These are phyloP conservation scores for Mormoops blainvillei DNA, from an alignment of 2,113 vertebrate species.

Conservation along the genomic window DNA sequence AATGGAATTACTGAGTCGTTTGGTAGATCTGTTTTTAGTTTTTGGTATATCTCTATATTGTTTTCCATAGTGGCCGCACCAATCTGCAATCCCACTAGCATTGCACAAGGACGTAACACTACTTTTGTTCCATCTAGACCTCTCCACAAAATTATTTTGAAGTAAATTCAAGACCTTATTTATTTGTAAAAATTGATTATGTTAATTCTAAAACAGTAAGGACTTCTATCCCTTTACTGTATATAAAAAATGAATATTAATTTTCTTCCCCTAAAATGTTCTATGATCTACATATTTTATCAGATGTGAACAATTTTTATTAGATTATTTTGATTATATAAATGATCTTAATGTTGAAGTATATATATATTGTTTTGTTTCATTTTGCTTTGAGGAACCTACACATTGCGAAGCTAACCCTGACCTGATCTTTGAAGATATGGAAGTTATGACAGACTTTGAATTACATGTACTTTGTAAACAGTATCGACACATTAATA, in stretches of 20 bases:
- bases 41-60: background rate
- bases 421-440: slow-evolving; percentile 94
- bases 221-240: background rate
- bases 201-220: background rate
- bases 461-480: slow-evolving; percentile 93
- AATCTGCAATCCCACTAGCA: background rate
- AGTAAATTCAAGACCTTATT: background rate
- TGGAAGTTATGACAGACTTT: slow-evolving; percentile 98
- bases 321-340: background rate
- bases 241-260: background rate
- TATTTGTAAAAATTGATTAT: background rate
- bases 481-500: slow-evolving; percentile 86
- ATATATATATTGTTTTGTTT: slow-evolving; percentile 36
- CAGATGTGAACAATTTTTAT: background rate
- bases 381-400: slow-evolving; percentile 84
- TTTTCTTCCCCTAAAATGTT: background rate
- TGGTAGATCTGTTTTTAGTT: background rate
- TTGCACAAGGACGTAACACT: background rate
- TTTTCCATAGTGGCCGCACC: background rate
- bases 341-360: background rate
- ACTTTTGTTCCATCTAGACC: background rate
- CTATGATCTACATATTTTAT: background rate
- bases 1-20: background rate
- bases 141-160: background rate
- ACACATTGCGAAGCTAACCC: slow-evolving; percentile 92